A percentile compares a stretch with the other conserved stretches of the same genome.
These are phyloP conservation scores for Pithys albifrons DNA, from an alignment of 2,113 vertebrate genomes.

Conservation along the genomic window DNA sequence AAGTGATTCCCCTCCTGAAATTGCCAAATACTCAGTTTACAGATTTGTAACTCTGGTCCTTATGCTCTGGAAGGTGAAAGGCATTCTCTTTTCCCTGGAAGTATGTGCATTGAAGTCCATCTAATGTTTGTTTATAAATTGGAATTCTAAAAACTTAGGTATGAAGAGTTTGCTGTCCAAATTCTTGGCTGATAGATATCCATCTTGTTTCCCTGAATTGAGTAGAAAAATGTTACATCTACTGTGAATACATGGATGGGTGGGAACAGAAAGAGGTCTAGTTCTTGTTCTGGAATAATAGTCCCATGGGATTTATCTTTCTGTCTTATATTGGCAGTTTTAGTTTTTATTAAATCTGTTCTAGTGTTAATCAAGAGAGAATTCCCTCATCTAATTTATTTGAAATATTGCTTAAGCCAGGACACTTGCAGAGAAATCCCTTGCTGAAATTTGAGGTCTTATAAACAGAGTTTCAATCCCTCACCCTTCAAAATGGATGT, in stretches of 20 bases:
- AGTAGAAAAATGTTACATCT: neutral
- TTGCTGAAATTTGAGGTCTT: neutral
- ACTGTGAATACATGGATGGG: neutral
- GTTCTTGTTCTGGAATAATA: neutral
- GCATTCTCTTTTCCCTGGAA: neutral
- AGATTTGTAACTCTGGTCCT: neutral
- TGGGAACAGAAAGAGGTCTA: neutral
- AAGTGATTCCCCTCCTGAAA: neutral
- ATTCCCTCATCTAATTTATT: conserved; percentile 28
- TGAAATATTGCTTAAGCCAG: neutral
- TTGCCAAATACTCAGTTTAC: neutral
- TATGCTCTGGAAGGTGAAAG: neutral
- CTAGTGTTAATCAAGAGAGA: conserved; percentile 5
- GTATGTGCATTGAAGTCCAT: neutral
- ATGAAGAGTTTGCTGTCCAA: neutral
- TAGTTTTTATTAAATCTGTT: conserved; percentile 51
- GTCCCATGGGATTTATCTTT: neutral
- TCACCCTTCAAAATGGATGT: neutral
- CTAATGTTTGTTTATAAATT: neutral
- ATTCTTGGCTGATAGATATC: neutral
- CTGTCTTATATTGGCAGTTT: neutral
- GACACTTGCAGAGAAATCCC: neutral
- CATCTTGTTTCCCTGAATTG: neutral
- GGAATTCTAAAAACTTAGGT: neutral
- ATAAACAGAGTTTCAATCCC: neutral